Base-by-base conservation (phyloP, 2,113 vertebrate genomes). In the Mesoclemmys tuberculata region DNA sequence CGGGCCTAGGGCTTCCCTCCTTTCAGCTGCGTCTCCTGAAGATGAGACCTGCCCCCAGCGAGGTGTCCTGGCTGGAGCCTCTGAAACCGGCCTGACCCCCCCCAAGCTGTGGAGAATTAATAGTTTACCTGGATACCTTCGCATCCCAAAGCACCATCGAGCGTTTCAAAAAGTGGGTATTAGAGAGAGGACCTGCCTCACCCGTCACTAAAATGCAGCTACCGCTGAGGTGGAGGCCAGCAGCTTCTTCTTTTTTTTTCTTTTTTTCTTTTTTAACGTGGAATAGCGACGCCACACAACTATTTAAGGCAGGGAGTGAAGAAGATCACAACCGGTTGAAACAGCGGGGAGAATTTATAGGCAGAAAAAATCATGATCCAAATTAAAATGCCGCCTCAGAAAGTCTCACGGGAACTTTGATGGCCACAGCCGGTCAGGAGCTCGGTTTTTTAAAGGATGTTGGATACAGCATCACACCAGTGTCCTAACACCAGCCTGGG, bases 131-230 rank as follows among this genome's bases (percentile, higher is more conserved):
- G 3, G 35, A 31, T 29, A 19, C 49, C 46, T 29, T 80, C n/a
- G 27, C n/a, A 14, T 85, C 87, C 24, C 1, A 27, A 87, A 74
- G 0, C 3, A 55, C 38, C 2, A 10, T 22, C 10, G 87, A 91
- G 55, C 56, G 14, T 79, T 91, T 89, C 4, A 90, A 80, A 92
- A 94, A 26, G 77, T 58, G 2, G n/a, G 4, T 48, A 5, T 21
- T 91, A 24, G 83, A 91, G 93, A 84, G 92, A 87, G 84, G 74
- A 93, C 41, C 88, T 77, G 88, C 80, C 86, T 96, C 87, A 89
- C 38, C 55, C 51, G 0, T 61, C 29, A 19, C 54, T 46, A 55
- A 88, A 91, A 38, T 1, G 56, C 68, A 81, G 92, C 91, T 71
- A 35, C 92, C n/a, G 78, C 90, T 94, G 94, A 91, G 64, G 88